Base-by-base conservation (phyloP, 2,113 vertebrate genomes). In the Nothoprocta perdicaria region DNA sequence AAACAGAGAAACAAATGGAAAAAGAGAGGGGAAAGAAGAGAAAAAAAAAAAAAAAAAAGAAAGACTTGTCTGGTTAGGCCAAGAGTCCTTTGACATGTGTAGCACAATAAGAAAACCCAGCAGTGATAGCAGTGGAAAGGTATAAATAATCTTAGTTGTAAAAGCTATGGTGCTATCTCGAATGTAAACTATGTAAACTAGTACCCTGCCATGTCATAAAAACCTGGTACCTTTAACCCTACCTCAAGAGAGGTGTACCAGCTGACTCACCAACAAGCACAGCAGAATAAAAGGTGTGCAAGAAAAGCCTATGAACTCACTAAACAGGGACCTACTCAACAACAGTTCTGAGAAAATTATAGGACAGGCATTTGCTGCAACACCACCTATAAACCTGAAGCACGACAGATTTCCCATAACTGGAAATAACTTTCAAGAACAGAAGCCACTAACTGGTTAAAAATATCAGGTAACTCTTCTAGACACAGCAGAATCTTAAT, bases 261-360 rank as follows among this genome's bases (percentile, higher is more conserved):
- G 77, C 82, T 95, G 92, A 92, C 76, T 85, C 89, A 86, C 43
- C 81, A 18, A 3, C 43, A 26, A 45, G 71, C 65, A 9, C 40
- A 2, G 26, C 24, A 35, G 69, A 84, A 75, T 57, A 58, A 46
- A 84, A 82, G 75, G 22, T 73, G 89, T 80, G 60, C 76, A 1
- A 23, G 57, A 77, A 46, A 52, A 75, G 67, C 7, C 1, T 23
- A 71, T 2, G 6, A 78, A 74, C 83, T 77, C 79, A 71, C 78
- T 41, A 66, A 45, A 35, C 85, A 90, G 40, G 68, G 71, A 84
- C 75, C 84, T 84, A 72, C 26, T 68, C 33, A 86, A 40, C 58
- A 84, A 53, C 4, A 12, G 65, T 60, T 11, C 46, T 21, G 6
- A 81, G 74, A 38, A 67, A 91, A 87, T 81, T 23, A 87, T 71